These are phyloP conservation scores for Meiosimyza platycephala DNA, from an alignment of 2,888 invertebrate genomes.

Conservation along the genomic window DNA sequence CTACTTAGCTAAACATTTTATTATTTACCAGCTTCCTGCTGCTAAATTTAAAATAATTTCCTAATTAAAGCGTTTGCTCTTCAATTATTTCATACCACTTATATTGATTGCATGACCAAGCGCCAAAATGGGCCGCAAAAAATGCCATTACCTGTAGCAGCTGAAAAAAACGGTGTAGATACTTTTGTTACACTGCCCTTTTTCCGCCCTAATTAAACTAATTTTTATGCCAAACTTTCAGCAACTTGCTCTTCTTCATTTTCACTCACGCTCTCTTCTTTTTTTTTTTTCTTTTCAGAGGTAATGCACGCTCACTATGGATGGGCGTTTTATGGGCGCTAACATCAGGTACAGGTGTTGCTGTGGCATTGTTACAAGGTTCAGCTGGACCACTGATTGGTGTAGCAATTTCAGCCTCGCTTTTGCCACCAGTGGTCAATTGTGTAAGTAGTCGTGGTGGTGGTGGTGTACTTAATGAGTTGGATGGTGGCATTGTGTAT, in stretches of 20 bases:
- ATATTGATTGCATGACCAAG: too few relatives aligned
- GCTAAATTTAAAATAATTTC: too few relatives aligned
- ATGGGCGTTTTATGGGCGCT: conserved; percentile 82
- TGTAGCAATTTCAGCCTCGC: conserved; percentile 89
- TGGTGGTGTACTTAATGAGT: not conserved
- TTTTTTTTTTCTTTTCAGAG: conserved; percentile 67
- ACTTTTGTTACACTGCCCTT: not conserved
- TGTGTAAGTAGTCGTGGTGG: conserved; percentile 72
- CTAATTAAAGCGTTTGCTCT: too few relatives aligned
- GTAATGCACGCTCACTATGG: conserved; percentile 78
- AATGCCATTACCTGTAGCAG: too few relatives aligned
- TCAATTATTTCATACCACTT: too few relatives aligned
- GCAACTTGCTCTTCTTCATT: conserved; percentile 1
- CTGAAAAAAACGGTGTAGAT: too few relatives aligned
- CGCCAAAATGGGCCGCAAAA: too few relatives aligned
- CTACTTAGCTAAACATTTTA: too few relatives aligned
- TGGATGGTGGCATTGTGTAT: not conserved
- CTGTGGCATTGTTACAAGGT: conserved; percentile 85
- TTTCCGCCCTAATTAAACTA: not conserved
- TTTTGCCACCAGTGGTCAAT: conserved; percentile 87
- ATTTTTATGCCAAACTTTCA: conserved; percentile 13
- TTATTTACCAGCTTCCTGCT: too few relatives aligned
- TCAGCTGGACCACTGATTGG: conserved; percentile 88
- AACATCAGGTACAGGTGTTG: conserved; percentile 83
- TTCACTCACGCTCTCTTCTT: conserved; percentile 28